These are phyloP conservation scores for Ispidina lecontei DNA, from an alignment of 2,797 vertebrate genomes.

Conservation along the genomic window DNA sequence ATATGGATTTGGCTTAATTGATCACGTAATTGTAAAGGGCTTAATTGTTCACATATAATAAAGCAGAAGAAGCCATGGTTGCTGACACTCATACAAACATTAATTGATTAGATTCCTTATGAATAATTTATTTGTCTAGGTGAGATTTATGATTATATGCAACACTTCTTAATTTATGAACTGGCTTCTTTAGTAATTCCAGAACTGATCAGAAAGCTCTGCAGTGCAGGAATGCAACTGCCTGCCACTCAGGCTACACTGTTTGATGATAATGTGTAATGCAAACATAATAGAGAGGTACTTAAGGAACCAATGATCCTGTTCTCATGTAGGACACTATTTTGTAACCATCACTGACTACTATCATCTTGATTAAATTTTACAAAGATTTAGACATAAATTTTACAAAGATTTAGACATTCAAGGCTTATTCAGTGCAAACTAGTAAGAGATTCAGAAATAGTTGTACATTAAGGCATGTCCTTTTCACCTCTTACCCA, in stretches of 20 bases:
- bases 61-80: neutral
- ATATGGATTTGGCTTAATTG: neutral
- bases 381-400: neutral
- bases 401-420: neutral
- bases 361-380: neutral
- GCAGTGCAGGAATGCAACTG: neutral
- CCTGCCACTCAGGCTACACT: neutral
- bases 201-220: neutral
- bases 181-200: neutral
- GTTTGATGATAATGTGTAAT: neutral
- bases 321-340: neutral
- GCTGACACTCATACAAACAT: neutral
- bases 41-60: neutral
- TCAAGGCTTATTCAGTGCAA: neutral
- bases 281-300: neutral
- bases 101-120: neutral
- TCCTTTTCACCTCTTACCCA: neutral
- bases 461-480: neutral
- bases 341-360: neutral
- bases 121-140: neutral
- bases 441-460: neutral
- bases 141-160: neutral
- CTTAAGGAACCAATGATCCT: neutral
- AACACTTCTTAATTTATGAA: neutral
- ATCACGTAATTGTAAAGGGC: neutral